Evolutionary conservation across 2,797 vertebrate species (phyloP).

Genomic region (Melanitta fusca): DNA sequence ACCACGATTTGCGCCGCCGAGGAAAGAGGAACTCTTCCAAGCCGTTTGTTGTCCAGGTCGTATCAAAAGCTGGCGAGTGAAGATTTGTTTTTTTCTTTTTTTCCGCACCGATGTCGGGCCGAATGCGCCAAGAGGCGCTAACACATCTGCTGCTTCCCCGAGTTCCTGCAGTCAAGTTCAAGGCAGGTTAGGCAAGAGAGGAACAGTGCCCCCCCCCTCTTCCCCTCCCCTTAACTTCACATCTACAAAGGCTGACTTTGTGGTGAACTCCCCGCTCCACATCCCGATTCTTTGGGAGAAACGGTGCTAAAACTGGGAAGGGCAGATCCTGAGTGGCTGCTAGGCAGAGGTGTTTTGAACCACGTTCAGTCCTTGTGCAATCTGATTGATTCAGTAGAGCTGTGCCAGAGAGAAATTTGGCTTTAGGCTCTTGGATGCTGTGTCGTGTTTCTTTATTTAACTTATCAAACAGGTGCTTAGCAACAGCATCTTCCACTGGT

Average conservation of each 20-base stretch:
- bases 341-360: conserved; percentile 28
- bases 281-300: not conserved
- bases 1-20: conserved; percentile 68
- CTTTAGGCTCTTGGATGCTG: not conserved
- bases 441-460: conserved; percentile 34
- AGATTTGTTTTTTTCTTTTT: conserved; percentile 18
- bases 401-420: conserved; percentile 9
- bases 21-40: conserved; percentile 51
- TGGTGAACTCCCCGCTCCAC: conserved; percentile 32
- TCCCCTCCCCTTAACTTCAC: not conserved
- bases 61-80: conserved; percentile 52
- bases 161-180: conserved; percentile 33
- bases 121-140: not conserved
- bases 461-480: conserved; percentile 50
- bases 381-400: conserved; percentile 42
- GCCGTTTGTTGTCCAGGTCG: conserved; percentile 55
- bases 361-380: not conserved
- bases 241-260: conserved; percentile 56
- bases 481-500: conserved; percentile 40
- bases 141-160: not conserved
- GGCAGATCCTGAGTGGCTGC: conserved; percentile 43
- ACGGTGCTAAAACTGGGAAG: conserved; percentile 44
- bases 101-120: not conserved
- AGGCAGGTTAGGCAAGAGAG: conserved; percentile 4
- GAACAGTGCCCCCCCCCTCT: not conserved